These are phyloP conservation scores for Phenganax marumi DNA, from an alignment of 92 coral and sea anemone species.

Conservation along the genomic window DNA sequence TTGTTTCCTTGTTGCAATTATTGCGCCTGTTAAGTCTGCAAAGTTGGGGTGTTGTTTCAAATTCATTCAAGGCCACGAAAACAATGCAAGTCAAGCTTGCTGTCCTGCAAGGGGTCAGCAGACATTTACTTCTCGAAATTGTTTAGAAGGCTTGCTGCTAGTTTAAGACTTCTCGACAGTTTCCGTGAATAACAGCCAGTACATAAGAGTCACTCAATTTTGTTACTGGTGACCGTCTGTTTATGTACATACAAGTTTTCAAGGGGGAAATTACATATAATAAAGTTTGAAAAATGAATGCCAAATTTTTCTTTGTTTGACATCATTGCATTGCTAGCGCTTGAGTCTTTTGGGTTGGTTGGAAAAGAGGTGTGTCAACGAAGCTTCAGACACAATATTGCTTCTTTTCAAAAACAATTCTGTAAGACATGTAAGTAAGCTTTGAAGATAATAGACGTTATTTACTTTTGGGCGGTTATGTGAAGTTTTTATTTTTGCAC, in stretches of 20 bases:
- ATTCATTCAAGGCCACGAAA: slow-evolving; percentile 17
- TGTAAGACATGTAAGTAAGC: too few relatives aligned
- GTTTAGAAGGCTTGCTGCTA: not conserved
- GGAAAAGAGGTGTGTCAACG: not conserved
- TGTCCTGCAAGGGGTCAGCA: slow-evolving; percentile 4
- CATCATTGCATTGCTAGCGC: too few relatives aligned
- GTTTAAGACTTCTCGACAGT: not conserved
- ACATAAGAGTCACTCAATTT: slow-evolving; percentile 5
- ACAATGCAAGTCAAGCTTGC: slow-evolving; percentile 7
- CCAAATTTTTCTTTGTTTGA: too few relatives aligned
- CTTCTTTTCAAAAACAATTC: not conserved
- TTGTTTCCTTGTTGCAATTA: not conserved
- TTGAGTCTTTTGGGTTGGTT: not conserved
- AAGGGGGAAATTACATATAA: too few relatives aligned
- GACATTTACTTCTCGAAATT: not conserved
- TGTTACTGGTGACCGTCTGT: not conserved
- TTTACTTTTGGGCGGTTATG: not conserved
- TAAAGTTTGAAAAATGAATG: too few relatives aligned
- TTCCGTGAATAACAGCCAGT: not conserved
- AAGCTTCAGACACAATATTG: not conserved
- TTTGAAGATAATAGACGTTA: not conserved
- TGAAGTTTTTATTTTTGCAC: slow-evolving; percentile 10
- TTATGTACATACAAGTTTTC: not conserved
- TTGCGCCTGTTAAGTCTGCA: not conserved
- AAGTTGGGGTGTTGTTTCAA: slow-evolving; percentile 13